phyloP scores from a whole-genome alignment of 64 coral and sea anemone genomes.

The Pachyseris speciosa region DNA sequence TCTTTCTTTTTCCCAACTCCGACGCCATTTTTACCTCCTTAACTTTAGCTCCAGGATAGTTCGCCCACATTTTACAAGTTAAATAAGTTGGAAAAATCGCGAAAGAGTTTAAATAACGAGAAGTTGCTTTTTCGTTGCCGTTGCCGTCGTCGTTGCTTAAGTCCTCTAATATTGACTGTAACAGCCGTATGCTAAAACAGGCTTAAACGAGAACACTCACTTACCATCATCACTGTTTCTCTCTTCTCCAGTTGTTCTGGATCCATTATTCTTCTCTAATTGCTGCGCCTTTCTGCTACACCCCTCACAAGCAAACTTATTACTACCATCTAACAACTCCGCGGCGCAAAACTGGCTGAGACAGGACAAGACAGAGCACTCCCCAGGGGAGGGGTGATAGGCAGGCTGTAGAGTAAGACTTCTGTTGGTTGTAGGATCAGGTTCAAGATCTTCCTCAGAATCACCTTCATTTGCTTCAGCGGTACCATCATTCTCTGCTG shows the following conservation, averaged over 20 bases:
- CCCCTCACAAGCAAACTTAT: slow-evolving; percentile 78
- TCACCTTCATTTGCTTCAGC: slow-evolving; percentile 18
- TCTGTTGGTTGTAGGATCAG: background rate
- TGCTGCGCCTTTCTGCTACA: slow-evolving; percentile 35
- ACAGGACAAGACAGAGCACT: slow-evolving; percentile 71
- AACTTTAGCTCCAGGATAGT: too few species aligned
- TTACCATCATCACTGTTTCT: background rate
- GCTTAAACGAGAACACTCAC: background rate
- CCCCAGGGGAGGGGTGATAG: slow-evolving; percentile 44
- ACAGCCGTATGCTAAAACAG: background rate
- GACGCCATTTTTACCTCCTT: too few species aligned
- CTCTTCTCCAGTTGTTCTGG: background rate
- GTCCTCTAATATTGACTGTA: too few species aligned
- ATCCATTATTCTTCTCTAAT: background rate
- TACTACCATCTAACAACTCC: slow-evolving; percentile 66
- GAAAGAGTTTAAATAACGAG: too few species aligned
- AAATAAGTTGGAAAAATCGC: too few species aligned
- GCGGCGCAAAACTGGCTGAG: slow-evolving; percentile 70
- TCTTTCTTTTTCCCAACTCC: too few species aligned
- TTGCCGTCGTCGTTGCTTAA: too few species aligned
- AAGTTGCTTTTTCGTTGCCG: too few species aligned
- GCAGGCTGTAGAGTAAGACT: slow-evolving; percentile 11
- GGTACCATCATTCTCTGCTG: background rate
- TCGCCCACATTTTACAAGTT: too few species aligned
- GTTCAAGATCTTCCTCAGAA: slow-evolving; percentile 20